Evolutionary conservation across 2,113 vertebrate species (phyloP), one percentile per base, ranked within the genome.

Genomic region (Amblyopsis rosae): DNA sequence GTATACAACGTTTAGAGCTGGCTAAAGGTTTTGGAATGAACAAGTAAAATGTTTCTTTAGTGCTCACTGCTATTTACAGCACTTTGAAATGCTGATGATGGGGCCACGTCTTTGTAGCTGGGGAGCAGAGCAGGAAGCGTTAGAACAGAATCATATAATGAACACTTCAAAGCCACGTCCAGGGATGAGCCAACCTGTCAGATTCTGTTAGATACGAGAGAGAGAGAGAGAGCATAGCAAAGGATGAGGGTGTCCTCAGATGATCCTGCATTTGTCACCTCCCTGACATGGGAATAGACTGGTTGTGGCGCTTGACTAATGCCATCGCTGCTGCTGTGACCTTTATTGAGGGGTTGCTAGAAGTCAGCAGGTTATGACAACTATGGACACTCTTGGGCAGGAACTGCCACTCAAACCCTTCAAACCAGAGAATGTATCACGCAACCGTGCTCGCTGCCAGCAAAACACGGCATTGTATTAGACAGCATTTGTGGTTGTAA

Each of bases 101-200:
- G 35, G 35, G 35, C 35, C 35, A 35, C 51, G 4, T 64, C 65
- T 76, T 79, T 79, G 70, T 79, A 67, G 62, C 73, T 67, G 50
- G 35, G 56, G 69, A 70, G 76, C 35, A 35, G 35, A 35, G 70
- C 68, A 69, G 26, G 56, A 65, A 73, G 35, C 35, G 65, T 77
- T 73, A 62, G n/a, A 59, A 71, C 62, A 73, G 49, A 79, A 73
- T 70, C 57, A 32, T 70, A 60, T 51, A 17, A 73, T 35, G 35
- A 35, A 35, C 35, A 35, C 70, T 79, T 81, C 79, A 81, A 79
- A 84, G 75, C 67, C 63, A 33, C 11, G 75, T 65, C 53, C 63
- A 53, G 55, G 61, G 62, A 71, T 47, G 57, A 81, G 76, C 69
- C 76, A 76, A 66, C 61, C 50, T 58, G 61, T 60, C 65, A 47